These are phyloP conservation scores for Apostichopus leukothele DNA, from an alignment of 53 echinoderm and acorn worm genomes.

Conservation along the genomic window DNA sequence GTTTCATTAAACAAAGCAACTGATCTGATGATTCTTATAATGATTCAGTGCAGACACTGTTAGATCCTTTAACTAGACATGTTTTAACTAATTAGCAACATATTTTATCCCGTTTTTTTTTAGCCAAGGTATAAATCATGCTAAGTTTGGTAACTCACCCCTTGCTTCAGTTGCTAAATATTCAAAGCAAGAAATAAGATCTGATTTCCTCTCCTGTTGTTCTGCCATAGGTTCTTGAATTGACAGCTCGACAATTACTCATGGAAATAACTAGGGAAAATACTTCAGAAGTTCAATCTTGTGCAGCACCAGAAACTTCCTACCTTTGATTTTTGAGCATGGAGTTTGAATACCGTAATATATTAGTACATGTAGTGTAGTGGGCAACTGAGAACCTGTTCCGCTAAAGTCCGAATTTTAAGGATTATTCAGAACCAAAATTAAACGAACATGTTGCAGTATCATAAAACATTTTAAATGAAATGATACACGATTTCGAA, in stretches of 20 bases:
- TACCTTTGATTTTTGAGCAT: too few species aligned
- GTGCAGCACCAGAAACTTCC: too few species aligned
- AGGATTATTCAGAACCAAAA: background rate
- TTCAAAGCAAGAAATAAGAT: slow-evolving; percentile 4
- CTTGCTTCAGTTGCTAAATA: slow-evolving; percentile 2
- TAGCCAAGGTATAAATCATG: background rate
- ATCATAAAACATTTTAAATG: background rate
- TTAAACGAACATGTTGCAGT: background rate
- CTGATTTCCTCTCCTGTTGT: background rate
- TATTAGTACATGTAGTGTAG: too few species aligned
- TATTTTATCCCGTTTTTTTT: too few species aligned
- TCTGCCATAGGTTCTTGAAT: background rate
- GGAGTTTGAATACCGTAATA: too few species aligned
- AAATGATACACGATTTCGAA: background rate
- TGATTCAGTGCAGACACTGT: too few species aligned
- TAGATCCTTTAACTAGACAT: too few species aligned
- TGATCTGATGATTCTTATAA: too few species aligned
- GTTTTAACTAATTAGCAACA: too few species aligned
- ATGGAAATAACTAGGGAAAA: too few species aligned
- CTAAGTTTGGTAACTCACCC: background rate
- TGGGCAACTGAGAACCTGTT: background rate
- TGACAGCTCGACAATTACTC: background rate
- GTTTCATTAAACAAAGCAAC: too few species aligned
- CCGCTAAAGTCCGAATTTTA: background rate
- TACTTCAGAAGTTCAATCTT: too few species aligned